phyloP scores from a whole-genome alignment of 2,113 vertebrate genomes.

The Monopterus albus region DNA sequence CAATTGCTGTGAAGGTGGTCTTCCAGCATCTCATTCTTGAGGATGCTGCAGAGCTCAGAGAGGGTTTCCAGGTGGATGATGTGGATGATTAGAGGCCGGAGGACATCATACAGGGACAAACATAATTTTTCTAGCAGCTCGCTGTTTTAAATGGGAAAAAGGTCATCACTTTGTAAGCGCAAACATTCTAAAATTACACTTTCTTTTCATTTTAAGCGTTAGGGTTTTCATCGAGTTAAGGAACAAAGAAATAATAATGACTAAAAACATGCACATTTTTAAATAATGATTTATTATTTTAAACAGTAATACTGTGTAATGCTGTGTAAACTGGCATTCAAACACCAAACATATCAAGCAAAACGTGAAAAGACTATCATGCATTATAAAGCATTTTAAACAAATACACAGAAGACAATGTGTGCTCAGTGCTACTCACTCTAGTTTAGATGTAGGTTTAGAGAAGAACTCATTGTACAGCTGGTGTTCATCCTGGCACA shows the following conservation, averaged over 20 bases:
- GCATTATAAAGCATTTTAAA: slow-evolving; percentile 17
- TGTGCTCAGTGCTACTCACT: slow-evolving; percentile 84
- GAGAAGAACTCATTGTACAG: slow-evolving; percentile 98
- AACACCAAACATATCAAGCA: neutral
- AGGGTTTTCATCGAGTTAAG: slow-evolving; percentile 4
- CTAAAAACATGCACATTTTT: slow-evolving; percentile 2
- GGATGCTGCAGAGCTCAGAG: slow-evolving; percentile 96
- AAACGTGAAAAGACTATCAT: slow-evolving; percentile 3
- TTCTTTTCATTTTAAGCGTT: neutral
- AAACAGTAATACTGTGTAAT: too few relatives aligned
- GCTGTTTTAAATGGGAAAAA: too few relatives aligned
- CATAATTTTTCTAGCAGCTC: slow-evolving; percentile 96
- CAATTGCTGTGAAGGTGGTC: slow-evolving; percentile 97
- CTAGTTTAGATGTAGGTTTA: slow-evolving; percentile 91
- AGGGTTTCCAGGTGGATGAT: slow-evolving; percentile 97
- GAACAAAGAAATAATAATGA: slow-evolving; percentile 1
- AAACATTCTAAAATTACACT: slow-evolving; percentile 23
- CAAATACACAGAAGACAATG: slow-evolving; percentile 31
- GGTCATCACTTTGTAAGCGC: too few relatives aligned
- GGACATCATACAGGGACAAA: slow-evolving; percentile 93
- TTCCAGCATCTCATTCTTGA: slow-evolving; percentile 98
- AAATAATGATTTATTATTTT: neutral
- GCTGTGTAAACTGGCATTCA: neutral
- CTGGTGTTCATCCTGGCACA: slow-evolving; percentile 98
- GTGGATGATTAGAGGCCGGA: slow-evolving; percentile 97